Percentiles rank a stretch among this genome's conserved stretches.
These are phyloP conservation scores for Acestrorhynchus altus DNA, from an alignment of 2,797 vertebrate species.

Conservation along the genomic window DNA sequence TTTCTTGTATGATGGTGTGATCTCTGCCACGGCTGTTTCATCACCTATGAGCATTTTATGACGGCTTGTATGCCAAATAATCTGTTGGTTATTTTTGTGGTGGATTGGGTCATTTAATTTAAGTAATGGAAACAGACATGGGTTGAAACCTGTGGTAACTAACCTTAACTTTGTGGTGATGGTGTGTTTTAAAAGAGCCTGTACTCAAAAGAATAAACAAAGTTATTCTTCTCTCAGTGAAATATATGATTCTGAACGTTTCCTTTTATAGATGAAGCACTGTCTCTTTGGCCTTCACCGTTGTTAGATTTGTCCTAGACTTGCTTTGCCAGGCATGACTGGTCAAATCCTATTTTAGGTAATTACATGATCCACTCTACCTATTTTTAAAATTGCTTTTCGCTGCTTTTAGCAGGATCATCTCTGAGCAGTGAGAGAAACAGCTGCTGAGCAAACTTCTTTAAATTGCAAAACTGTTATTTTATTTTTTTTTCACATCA, in stretches of 20 bases:
- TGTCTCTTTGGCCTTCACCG: constrained; percentile 58
- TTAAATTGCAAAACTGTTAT: background rate
- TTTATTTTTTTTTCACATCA: background rate
- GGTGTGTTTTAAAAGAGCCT: constrained; percentile 68
- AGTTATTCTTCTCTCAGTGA: constrained; percentile 22
- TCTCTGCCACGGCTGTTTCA: constrained; percentile 6
- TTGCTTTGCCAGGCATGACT: constrained; percentile 29
- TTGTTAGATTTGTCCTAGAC: constrained; percentile 57
- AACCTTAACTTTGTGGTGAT: background rate
- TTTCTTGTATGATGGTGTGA: background rate
- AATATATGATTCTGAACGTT: constrained; percentile 65
- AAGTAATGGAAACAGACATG: background rate
- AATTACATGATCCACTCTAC: constrained; percentile 43
- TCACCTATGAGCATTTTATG: background rate
- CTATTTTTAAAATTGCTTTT: constrained; percentile 5
- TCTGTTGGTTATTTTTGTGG: background rate
- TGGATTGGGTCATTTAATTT: background rate
- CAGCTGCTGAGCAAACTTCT: background rate
- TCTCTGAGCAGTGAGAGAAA: background rate
- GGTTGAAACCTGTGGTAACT: background rate
- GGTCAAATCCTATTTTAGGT: constrained; percentile 61
- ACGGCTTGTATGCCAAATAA: background rate
- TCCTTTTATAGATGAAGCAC: constrained; percentile 78
- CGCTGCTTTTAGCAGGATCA: background rate
- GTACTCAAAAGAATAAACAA: no score